Conservation (phyloP, 1,140 invertebrate species). For the Cotesia vestalis region DNA sequence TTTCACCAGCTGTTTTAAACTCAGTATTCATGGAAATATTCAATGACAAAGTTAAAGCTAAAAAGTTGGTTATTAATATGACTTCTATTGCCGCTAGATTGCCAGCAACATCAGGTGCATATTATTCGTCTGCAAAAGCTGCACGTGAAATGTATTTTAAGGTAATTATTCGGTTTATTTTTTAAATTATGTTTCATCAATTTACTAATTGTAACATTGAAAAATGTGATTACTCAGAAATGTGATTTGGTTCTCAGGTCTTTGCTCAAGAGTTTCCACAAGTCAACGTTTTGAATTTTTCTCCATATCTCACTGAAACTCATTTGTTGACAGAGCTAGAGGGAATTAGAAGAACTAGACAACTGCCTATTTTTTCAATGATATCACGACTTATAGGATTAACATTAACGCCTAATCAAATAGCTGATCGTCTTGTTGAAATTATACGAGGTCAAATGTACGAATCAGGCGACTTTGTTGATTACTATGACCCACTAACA, state of each 20-base stretch:
- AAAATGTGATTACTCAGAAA: background rate
- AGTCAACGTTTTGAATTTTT: conserved; percentile 87
- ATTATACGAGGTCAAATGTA: conserved; percentile 79
- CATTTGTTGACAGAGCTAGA: conserved; percentile 86
- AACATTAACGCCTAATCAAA: conserved; percentile 79
- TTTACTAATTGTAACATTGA: background rate
- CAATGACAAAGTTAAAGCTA: conserved; percentile 55
- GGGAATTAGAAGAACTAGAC: conserved; percentile 69
- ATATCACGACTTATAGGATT: conserved; percentile 67
- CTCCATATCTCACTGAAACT: conserved; percentile 92
- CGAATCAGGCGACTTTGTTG: conserved; percentile 83
- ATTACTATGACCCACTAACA: conserved; percentile 77
- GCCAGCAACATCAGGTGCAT: conserved; percentile 78
- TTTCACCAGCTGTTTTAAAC: conserved; percentile 81
- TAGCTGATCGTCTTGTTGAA: conserved; percentile 77
- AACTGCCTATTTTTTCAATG: too few species aligned
- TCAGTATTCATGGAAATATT: conserved; percentile 75
- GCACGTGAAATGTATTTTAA: conserved; percentile 92
- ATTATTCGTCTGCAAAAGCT: conserved; percentile 89
- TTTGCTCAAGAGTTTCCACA: conserved; percentile 83
- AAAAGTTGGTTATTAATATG: conserved; percentile 82
- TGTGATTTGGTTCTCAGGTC: conserved; percentile 49
- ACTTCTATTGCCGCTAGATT: conserved; percentile 84
- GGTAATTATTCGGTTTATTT: conserved; percentile 56
- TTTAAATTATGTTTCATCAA: background rate